Conservation (phyloP, 2,888 invertebrate species). For the Drepana falcataria region DNA sequence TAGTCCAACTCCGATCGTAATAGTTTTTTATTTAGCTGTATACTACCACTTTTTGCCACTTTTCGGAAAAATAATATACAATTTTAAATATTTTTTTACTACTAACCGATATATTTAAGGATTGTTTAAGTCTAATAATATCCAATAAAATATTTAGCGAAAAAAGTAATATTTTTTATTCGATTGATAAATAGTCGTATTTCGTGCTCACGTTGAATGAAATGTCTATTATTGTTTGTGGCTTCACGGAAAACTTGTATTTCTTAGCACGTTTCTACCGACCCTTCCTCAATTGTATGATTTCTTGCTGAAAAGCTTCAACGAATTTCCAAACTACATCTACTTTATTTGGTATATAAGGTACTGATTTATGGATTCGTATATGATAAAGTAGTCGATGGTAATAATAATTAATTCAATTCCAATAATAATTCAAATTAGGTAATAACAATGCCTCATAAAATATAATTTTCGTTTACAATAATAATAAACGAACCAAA, state of each 20-base stretch:
- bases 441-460: too few relatives aligned
- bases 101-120: too few relatives aligned
- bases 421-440: too few relatives aligned
- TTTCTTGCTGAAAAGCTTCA: background rate
- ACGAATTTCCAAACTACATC: background rate
- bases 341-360: background rate
- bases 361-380: background rate
- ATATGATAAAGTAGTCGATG: too few relatives aligned
- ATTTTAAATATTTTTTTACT: too few relatives aligned
- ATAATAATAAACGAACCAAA: too few relatives aligned
- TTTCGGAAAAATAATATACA: too few relatives aligned
- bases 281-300: constrained; percentile 1
- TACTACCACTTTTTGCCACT: too few relatives aligned
- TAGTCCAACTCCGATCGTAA: too few relatives aligned
- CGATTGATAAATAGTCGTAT: constrained; percentile 5
- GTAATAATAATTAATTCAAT: too few relatives aligned
- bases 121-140: background rate
- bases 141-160: background rate
- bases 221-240: constrained; percentile 6
- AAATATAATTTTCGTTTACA: too few relatives aligned
- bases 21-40: too few relatives aligned
- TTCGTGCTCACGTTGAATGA: constrained; percentile 5
- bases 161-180: background rate
- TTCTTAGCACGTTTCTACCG: constrained; percentile 1
- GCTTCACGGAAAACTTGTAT: constrained; percentile 6